A percentile compares a stretch with the other conserved stretches of the same genome.
Evolutionary conservation across 2,797 vertebrate species (phyloP).

Genomic region (Pampus argenteus): DNA sequence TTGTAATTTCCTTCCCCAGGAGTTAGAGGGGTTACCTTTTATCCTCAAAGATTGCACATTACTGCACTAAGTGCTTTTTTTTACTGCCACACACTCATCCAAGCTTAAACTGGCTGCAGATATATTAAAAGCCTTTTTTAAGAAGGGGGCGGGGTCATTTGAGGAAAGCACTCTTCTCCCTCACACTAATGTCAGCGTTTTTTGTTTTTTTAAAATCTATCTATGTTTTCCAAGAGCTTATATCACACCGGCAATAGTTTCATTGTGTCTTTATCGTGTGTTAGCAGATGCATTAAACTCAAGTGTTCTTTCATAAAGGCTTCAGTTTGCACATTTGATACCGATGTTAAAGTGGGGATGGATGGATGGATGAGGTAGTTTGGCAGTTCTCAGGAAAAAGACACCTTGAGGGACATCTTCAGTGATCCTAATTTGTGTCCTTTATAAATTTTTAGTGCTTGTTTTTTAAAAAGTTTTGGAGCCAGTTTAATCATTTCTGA

Average conservation of each 20-base stretch:
- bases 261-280: constrained; percentile 41
- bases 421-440: not conserved
- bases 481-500: constrained; percentile 18
- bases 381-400: not conserved
- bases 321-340: constrained; percentile 45
- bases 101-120: constrained; percentile 68
- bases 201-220: constrained; percentile 33
- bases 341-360: constrained; percentile 13
- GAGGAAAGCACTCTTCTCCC: constrained; percentile 40
- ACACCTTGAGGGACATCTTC: not conserved
- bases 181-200: constrained; percentile 31
- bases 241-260: constrained; percentile 12
- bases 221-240: constrained; percentile 32
- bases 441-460: not conserved
- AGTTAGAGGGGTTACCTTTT: constrained; percentile 82
- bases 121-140: constrained; percentile 68
- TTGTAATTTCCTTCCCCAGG: constrained; percentile 71
- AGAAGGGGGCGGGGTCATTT: constrained; percentile 44
- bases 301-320: constrained; percentile 54
- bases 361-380: constrained; percentile 11
- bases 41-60: constrained; percentile 80
- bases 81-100: constrained; percentile 72
- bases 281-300: constrained; percentile 51
- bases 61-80: constrained; percentile 78
- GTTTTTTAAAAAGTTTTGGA: not conserved